phyloP scores from a whole-genome alignment of 1,140 invertebrate species.

The Lucilia cuprina region DNA sequence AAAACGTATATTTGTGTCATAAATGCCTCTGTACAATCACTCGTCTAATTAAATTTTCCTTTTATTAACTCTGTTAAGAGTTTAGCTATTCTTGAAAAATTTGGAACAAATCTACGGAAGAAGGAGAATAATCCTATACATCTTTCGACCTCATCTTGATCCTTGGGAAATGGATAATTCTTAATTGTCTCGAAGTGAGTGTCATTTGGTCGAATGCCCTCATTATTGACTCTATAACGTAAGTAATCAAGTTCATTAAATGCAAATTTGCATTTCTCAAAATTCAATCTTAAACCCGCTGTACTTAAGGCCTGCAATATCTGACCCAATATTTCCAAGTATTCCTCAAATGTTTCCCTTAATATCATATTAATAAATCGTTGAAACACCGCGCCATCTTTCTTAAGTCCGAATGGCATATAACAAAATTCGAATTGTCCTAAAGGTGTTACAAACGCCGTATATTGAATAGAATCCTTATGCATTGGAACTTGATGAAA shows the following conservation, averaged over 20 bases:
- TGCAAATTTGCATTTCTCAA: conserved; percentile 57
- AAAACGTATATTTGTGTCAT: too few species aligned
- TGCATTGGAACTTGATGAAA: conserved; percentile 10
- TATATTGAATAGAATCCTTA: conserved; percentile 43
- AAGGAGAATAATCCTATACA: conserved; percentile 44
- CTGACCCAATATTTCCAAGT: conserved; percentile 36
- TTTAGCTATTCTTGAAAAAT: conserved; percentile 46
- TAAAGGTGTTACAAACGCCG: conserved; percentile 60
- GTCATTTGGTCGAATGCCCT: conserved; percentile 43
- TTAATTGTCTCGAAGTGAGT: conserved; percentile 49
- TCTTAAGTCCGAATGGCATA: conserved; percentile 64
- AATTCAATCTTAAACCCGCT: conserved; percentile 56
- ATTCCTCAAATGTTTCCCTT: conserved; percentile 22
- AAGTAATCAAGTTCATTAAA: conserved; percentile 42
- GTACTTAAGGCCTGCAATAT: conserved; percentile 45
- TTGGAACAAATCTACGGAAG: conserved; percentile 53
- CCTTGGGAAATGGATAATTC: conserved; percentile 1
- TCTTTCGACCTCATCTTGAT: not conserved
- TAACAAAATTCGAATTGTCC: conserved; percentile 61
- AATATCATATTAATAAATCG: conserved; percentile 57
- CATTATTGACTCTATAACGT: conserved; percentile 40
- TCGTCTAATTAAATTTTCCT: conserved; percentile 27
- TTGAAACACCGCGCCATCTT: conserved; percentile 61
- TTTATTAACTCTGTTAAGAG: conserved; percentile 44
- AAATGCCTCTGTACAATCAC: conserved; percentile 30